These are phyloP conservation scores for Periparus ater DNA, from an alignment of 2,797 vertebrate genomes.

Conservation along the genomic window DNA sequence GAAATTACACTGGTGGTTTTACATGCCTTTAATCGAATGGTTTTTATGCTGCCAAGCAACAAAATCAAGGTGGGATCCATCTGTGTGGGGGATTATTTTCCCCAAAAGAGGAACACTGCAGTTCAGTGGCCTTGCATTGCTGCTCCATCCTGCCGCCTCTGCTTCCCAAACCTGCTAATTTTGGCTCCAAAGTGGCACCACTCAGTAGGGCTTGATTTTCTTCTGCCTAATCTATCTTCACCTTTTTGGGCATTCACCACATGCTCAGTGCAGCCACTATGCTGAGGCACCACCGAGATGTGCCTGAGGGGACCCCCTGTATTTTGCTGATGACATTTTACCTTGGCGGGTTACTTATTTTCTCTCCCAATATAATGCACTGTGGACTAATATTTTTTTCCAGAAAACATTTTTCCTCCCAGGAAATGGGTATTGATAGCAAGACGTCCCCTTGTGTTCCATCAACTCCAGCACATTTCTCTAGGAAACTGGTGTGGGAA, in stretches of 20 bases:
- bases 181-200: background rate
- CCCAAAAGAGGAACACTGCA: background rate
- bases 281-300: fast-evolving
- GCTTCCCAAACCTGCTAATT: background rate
- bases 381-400: background rate
- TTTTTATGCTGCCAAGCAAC: background rate
- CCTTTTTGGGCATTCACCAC: background rate
- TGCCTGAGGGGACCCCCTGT: background rate
- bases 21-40: background rate
- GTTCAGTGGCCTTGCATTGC: background rate
- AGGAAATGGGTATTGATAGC: background rate
- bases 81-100: background rate
- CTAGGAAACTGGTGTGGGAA: fast-evolving
- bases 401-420: background rate
- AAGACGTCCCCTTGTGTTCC: background rate
- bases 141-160: fast-evolving
- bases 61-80: background rate
- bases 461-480: background rate
- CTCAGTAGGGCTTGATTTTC: background rate
- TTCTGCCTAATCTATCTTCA: background rate
- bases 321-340: background rate
- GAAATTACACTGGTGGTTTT: background rate
- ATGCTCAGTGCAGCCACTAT: background rate
- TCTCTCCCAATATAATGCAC: background rate
- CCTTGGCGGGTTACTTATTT: background rate